Evolutionary conservation across 2,888 invertebrate species (phyloP), one percentile per base, ranked within the genome.

Genomic region (Cheilosia pagana): DNA sequence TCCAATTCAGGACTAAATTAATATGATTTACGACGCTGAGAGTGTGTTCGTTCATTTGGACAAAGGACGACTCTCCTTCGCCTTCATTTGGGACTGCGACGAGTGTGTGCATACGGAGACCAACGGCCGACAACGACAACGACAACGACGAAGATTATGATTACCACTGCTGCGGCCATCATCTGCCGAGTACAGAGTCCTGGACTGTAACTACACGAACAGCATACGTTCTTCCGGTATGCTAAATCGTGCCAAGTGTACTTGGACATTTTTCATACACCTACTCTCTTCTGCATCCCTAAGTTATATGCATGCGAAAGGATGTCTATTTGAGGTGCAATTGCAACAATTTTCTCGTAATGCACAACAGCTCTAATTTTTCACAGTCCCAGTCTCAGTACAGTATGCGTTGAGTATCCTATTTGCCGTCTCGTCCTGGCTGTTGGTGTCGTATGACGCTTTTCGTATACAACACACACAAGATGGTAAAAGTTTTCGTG

Each of bases 1-100:
- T 85, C 79, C 71, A 85, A 85, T 81, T 71, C 81, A 76, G 81
- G 75, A 85, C 85, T 85, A 85, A 85, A 79, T 85, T 81, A 75
- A 75, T 85, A 85, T 85, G 83, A 85, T 85, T 85, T 85, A 85
- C 79, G 79, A 55, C 25, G 14, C 14, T 23, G 31, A 21, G 48
- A 10, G 31, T 45, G 63, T 21, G 35, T 14, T 10, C 28, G 12
- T 62, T 14, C 19, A 10, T 14, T 25, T 25, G 50, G 12, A 4
- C 10, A 23, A 5, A 10, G 45, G 19, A 6, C 45, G 45, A 7
- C 19, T n/a, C 41, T 6, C n/a, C 21, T 12, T 45, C 45, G 3
- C 48, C 21, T 50, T 23, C 12, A 50, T 14, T 12, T 50, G 23
- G 4, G 50, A 50, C 50, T 43, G 43, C 28, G 6, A 8, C 21